phyloP scores from a whole-genome alignment of 2,113 vertebrate species.

The Dolichotis patagonum region DNA sequence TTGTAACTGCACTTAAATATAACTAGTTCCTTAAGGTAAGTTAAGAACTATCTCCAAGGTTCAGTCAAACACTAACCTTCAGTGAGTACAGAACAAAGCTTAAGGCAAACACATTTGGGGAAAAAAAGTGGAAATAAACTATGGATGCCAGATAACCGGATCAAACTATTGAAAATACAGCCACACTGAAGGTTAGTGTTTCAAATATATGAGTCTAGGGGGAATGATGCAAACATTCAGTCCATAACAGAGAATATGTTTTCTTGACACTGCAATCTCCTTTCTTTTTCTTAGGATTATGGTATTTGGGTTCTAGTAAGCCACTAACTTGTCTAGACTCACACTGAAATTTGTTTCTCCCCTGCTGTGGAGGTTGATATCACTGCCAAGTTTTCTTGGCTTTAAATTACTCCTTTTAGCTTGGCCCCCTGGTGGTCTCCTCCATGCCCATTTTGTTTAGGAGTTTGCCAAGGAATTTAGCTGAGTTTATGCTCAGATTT shows the following conservation, averaged over 20 bases:
- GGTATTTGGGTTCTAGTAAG: constrained; percentile 2
- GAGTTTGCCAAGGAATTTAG: constrained; percentile 64
- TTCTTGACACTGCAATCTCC: constrained; percentile 4
- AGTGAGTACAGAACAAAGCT: not conserved
- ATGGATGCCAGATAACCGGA: not conserved
- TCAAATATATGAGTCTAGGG: not conserved
- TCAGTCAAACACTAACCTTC: not conserved
- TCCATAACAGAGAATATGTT: not conserved
- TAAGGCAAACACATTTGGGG: not conserved
- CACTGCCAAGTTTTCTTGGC: constrained; percentile 67
- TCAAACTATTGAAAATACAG: not conserved
- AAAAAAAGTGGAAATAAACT: not conserved
- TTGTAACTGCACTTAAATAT: not conserved
- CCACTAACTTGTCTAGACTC: constrained; percentile 38
- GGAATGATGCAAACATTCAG: not conserved
- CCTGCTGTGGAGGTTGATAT: not conserved
- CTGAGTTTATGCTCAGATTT: constrained; percentile 42
- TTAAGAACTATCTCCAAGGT: not conserved
- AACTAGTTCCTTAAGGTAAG: not conserved
- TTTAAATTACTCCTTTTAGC: constrained; percentile 1
- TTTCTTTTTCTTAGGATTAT: not conserved
- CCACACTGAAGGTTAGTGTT: not conserved
- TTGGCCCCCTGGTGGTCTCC: constrained; percentile 21
- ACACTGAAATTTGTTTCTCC: constrained; percentile 29
- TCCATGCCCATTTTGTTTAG: constrained; percentile 52